These are phyloP conservation scores for Leptobrachium leishanense DNA, from an alignment of 2,113 vertebrate species.

Conservation along the genomic window DNA sequence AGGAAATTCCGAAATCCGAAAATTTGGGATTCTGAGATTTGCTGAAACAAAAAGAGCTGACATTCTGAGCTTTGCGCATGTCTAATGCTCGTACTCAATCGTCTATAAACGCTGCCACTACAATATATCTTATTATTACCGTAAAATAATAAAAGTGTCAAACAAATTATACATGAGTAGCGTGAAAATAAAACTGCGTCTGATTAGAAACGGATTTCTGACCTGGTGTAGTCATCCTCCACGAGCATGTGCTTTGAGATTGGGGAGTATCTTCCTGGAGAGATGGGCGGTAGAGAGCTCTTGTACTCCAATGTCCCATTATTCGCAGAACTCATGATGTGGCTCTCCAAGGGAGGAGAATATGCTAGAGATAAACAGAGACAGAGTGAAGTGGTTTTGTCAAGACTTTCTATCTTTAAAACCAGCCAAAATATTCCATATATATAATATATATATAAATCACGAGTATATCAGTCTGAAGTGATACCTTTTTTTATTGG, in stretches of 20 bases:
- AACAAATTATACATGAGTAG: slow-evolving; percentile 37
- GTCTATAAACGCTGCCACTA: too few species aligned
- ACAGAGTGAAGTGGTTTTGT: neutral
- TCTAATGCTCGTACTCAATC: too few species aligned
- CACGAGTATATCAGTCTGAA: too few species aligned
- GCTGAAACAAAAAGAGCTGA: too few species aligned
- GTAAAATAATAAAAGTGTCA: neutral
- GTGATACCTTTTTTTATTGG: too few species aligned
- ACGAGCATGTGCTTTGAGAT: slow-evolving; percentile 91
- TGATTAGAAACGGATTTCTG: slow-evolving; percentile 64
- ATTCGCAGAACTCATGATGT: slow-evolving; percentile 85
- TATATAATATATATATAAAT: too few species aligned
- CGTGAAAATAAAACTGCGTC: slow-evolving; percentile 12
- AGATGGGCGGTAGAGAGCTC: slow-evolving; percentile 83
- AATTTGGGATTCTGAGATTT: too few species aligned
- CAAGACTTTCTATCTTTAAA: too few species aligned
- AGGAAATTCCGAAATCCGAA: too few species aligned
- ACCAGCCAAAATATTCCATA: too few species aligned
- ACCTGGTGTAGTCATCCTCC: slow-evolving; percentile 96
- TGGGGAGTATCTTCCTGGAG: slow-evolving; percentile 91
- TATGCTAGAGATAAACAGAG: slow-evolving; percentile 69
- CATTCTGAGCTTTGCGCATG: too few species aligned
- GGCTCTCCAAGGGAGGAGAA: slow-evolving; percentile 92
- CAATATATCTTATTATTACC: neutral
- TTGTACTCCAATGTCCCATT: slow-evolving; percentile 95